These are phyloP conservation scores for Cerastoderma edule DNA, from an alignment of 2,888 invertebrate species.

Conservation along the genomic window DNA sequence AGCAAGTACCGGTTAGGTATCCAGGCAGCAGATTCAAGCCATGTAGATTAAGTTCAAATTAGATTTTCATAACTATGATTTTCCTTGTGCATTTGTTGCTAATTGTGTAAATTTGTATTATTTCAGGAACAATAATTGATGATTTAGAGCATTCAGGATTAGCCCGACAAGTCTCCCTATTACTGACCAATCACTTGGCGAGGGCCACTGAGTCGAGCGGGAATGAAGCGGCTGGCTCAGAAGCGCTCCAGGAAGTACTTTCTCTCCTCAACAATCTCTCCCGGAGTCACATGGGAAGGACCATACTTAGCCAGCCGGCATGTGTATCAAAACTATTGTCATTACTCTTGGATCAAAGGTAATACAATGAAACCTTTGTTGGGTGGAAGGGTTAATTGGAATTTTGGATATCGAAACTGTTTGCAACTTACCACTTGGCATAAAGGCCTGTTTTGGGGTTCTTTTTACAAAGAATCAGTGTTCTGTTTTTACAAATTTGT, in stretches of 20 bases:
- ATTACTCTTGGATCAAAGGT: constrained; percentile 83
- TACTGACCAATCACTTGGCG: constrained; percentile 83
- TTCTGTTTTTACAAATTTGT: too few relatives aligned
- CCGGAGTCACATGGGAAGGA: constrained; percentile 82
- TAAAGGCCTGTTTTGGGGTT: too few relatives aligned
- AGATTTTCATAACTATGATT: too few relatives aligned
- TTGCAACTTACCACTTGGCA: too few relatives aligned
- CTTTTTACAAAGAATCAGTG: too few relatives aligned
- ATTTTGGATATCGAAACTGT: background rate
- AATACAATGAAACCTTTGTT: background rate
- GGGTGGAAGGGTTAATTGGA: background rate
- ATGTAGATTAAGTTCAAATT: too few relatives aligned
- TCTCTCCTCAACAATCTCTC: constrained; percentile 82
- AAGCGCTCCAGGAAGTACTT: constrained; percentile 83
- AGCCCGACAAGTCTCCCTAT: constrained; percentile 82
- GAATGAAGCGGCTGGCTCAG: constrained; percentile 81
- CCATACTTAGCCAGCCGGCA: constrained; percentile 83
- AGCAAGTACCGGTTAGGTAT: too few relatives aligned
- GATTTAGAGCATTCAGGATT: constrained; percentile 82
- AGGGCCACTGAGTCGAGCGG: constrained; percentile 82
- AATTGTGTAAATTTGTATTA: background rate
- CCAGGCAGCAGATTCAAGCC: too few relatives aligned
- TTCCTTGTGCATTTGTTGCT: too few relatives aligned
- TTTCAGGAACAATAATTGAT: constrained; percentile 73
- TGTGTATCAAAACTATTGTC: constrained; percentile 83